Evolutionary conservation across 2,113 vertebrate species (phyloP).

Genomic region (Coptodon bakossiorum): DNA sequence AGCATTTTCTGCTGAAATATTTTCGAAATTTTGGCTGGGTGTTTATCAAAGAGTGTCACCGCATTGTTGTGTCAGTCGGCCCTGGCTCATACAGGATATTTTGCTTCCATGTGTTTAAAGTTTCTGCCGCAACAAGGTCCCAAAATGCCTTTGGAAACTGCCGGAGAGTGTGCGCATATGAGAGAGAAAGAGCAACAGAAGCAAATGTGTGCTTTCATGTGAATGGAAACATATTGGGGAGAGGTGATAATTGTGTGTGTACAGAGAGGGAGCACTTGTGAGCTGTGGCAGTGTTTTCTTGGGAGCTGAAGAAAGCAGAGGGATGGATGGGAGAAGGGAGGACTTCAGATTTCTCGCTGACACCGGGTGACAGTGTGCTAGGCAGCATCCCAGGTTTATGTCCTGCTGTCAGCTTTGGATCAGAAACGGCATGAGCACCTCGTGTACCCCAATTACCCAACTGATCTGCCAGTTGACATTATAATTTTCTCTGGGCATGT

Average conservation of each 20-base stretch:
- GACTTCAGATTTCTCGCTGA: conserved; percentile 29
- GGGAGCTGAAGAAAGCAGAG: conserved; percentile 12
- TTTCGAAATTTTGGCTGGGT: not conserved
- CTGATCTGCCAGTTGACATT: not conserved
- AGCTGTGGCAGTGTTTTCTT: not conserved
- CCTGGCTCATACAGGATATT: conserved; percentile 4
- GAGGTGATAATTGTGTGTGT: not conserved
- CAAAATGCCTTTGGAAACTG: not conserved
- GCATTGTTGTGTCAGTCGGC: not conserved
- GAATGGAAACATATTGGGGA: not conserved
- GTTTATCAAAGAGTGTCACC: not conserved
- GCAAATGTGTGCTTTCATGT: not conserved
- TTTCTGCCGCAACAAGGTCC: not conserved
- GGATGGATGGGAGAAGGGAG: conserved; percentile 15
- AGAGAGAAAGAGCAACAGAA: not conserved
- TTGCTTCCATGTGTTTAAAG: conserved; percentile 17
- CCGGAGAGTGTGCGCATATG: not conserved
- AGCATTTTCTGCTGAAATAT: not conserved
- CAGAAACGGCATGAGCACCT: not conserved
- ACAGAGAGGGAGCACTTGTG: not conserved
- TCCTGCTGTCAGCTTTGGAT: not conserved
- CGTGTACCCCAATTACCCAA: not conserved
- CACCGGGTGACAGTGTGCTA: conserved; percentile 6
- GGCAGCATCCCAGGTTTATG: not conserved
- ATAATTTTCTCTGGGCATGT: not conserved